Conservation (phyloP, 2,113 vertebrate species). For the Pterocles gutturalis region DNA sequence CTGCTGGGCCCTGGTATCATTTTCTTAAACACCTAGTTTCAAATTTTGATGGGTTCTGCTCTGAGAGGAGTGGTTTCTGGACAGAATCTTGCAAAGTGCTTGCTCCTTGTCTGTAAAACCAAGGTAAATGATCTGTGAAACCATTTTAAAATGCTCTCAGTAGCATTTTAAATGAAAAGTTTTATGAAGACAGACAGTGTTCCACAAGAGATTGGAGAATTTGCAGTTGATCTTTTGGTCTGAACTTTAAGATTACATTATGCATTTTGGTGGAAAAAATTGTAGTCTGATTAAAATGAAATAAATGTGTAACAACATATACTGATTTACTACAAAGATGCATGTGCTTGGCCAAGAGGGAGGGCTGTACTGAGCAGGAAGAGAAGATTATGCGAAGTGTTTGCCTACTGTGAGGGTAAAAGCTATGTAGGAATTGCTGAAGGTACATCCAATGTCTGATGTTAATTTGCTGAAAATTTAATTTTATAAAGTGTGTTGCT, state of each 20-base stretch:
- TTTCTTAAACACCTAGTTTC: background rate
- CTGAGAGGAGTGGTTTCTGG: background rate
- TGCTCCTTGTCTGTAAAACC: background rate
- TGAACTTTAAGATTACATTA: background rate
- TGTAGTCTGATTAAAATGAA: background rate
- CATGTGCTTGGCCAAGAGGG: background rate
- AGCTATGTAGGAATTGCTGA: background rate
- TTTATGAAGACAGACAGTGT: background rate
- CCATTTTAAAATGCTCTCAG: background rate
- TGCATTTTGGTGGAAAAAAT: background rate
- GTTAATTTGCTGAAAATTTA: background rate
- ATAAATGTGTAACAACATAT: fast-evolving
- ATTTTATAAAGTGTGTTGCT: background rate
- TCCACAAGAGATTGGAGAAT: background rate
- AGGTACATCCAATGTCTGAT: background rate
- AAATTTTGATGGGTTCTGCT: background rate
- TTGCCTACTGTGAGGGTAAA: background rate
- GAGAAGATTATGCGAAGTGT: background rate
- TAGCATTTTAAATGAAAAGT: background rate
- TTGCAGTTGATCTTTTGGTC: background rate
- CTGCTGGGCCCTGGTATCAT: background rate
- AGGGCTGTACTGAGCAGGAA: background rate
- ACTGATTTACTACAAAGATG: background rate
- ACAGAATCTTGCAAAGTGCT: background rate
- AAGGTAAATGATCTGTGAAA: background rate